Evolutionary conservation across 2,113 vertebrate species (phyloP), one percentile per base, ranked within the genome.

Genomic region (Prinia subflava): DNA sequence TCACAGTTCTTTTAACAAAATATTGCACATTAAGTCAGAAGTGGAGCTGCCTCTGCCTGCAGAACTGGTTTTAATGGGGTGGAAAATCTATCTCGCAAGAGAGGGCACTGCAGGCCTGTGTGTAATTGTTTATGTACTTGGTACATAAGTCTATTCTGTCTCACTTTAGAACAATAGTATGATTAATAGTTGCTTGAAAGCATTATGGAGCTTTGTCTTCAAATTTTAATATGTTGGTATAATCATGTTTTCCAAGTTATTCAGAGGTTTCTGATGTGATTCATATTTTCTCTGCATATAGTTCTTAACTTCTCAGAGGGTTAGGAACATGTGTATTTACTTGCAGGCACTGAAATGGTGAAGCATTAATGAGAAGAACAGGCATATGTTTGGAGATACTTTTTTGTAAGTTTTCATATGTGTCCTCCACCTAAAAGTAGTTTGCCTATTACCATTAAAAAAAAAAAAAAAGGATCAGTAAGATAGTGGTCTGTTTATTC

Each of bases 131-230:
- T 44, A 47, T 68, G 35, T 42, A 17, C 64, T 68, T 50, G 4
- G 21, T 73, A 27, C 24, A 23, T 65, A 80, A 77, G 47, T 80
- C n/a, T 69, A 4, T 88, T 81, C 24, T 59, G 46, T 87, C 88
- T 91, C 33, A n/a, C 30, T 84, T 89, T 65, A 85, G 84, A 89
- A 44, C 44, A 65, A 59, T 50, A 55, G 24, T 55, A 82, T 55
- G 46, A 95, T 71, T 88, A 95, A 93, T 67, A 53, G 60, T 62
- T 83, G 53, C 74, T 85, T 84, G 56, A 92, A 96, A 87, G 65
- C 64, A 69, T 73, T 69, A 74, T 79, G 37, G 31, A 23, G 7
- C 62, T 77, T 86, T 37, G n/a, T 85, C 44, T 87, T 85, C 41
- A 50, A 7, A 83, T 78, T 92, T 69, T 82, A 49, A 44, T 77